Evolutionary conservation across 2,113 vertebrate genomes (phyloP), one percentile per base, ranked within the genome.

Genomic region (Pagrus major): DNA sequence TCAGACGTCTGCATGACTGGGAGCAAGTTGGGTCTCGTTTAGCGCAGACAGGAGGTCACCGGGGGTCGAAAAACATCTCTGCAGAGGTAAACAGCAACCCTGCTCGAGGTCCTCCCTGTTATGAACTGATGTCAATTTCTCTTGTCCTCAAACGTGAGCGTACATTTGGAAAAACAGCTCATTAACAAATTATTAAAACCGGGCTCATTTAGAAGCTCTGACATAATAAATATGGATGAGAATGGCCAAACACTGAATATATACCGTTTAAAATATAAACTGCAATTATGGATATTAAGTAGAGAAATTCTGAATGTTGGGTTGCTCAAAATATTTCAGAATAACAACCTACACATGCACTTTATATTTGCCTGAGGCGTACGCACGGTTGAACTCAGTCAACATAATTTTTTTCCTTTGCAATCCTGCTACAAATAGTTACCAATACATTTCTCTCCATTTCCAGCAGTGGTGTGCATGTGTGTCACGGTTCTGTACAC

Each of bases 81-180:
- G 42, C 35, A 23, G 79, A 84, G 63, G 84, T 86, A 92, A 88
- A 90, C 83, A 88, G 74, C 83, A 65, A 78, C 71, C 71, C 33
- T 16, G 54, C 86, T 83, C 31, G 71, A 6, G 65, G 71, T 73
- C 58, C 60, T 35, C 47, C 37, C 76, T 56, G 21, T 76, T 78
- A 76, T 33, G 31, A 68, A 59, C 59, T 59, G 49, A 35, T 35
- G 56, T 78, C 81, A 77, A 16, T 68, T 44, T n/a, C 75, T 78
- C 49, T 29, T 33, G 54, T 71, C 46, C 20, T 81, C 39, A 56
- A 59, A 49, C 2, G 27, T 23, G 31, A 64, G 44, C 1, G 0
- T 6, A n/a, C 42, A 66, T 55, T 76, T 46, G 29, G 39, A 65
- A 55, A n/a, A 80, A 81, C 35, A 69, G 31, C 23, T 71, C 9